Evolutionary conservation across 2,113 vertebrate species (phyloP), one percentile per base, ranked within the genome.

Genomic region (Tetrax tetrax): DNA sequence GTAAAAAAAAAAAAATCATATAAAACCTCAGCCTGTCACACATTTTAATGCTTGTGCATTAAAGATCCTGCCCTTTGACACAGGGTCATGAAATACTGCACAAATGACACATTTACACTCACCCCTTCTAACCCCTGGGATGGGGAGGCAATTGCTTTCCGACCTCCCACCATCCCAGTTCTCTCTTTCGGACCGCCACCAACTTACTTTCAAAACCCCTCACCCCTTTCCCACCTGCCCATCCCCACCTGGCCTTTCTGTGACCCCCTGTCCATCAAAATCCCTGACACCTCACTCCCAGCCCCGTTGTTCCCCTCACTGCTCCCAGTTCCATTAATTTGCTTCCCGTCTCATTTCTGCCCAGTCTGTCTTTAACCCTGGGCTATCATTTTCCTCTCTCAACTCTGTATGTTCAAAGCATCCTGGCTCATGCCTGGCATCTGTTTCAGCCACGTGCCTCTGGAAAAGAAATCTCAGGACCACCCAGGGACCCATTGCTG

Each of bases 31-130:
- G 8, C 23, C 61, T 68, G 38, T 65, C 84, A 69, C 2, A 27
- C 0, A 2, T 85, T 90, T 72, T 93, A 90, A 85, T 91, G 66
- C 43, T 41, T 83, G 13, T 85, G 78, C 84, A 35, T 93, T 94
- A 83, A 50, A 37, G n/a, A 76, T 83, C 48, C 31, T 96, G 84
- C 66, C 87, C 70, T 88, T 93, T 83, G 90, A 91, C 84, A 80
- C 8, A 3, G 45, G 37, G 66, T 69, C 74, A 83, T 90, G 82
- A 97, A 94, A 94, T 60, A 81, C 83, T n/a, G 77, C 87, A 33
- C 31, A 83, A 69, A 74, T 53, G 87, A 89, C 91, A 87, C 74
- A 78, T 92, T 93, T 84, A 87, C 28, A 45, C 45, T 45, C 53
- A 41, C 7, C 54, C 35, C 38, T 89, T 77, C 29, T 35, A 63